Conservation (phyloP, 2,113 vertebrate genomes). For the Sinocyclocheilus grahami region DNA sequence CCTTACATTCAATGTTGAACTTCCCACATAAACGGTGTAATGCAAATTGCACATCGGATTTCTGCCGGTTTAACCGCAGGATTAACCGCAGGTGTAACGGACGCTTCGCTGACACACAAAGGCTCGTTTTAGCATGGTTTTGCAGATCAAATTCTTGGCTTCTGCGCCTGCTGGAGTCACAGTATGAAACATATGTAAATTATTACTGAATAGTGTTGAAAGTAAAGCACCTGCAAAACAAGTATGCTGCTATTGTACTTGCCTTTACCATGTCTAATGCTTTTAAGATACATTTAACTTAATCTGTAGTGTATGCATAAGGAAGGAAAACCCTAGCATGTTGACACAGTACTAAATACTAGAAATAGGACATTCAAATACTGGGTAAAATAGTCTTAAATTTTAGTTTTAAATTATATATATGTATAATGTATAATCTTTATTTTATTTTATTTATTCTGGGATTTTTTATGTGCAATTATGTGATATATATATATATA, state of each 20-base stretch:
- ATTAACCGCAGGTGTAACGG: neutral
- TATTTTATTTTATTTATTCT: too few species aligned
- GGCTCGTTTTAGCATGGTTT: neutral
- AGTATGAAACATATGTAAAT: neutral
- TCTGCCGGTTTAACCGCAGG: neutral
- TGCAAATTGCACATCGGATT: neutral
- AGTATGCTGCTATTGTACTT: neutral
- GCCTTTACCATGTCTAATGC: neutral
- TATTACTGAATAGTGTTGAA: neutral
- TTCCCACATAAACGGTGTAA: neutral
- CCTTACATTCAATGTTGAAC: neutral
- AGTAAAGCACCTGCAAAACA: slow-evolving; percentile 12
- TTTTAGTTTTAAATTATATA: too few species aligned
- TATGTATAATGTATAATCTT: too few species aligned
- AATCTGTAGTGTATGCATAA: too few species aligned
- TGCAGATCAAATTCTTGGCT: neutral
- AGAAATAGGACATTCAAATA: too few species aligned
- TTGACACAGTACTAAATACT: too few species aligned
- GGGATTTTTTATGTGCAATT: too few species aligned
- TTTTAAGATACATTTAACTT: too few species aligned
- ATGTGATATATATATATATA: too few species aligned
- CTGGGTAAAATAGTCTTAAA: too few species aligned
- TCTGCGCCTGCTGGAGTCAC: neutral
- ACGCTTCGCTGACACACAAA: neutral
- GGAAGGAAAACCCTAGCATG: too few species aligned